phyloP scores from a whole-genome alignment of 2,888 invertebrate genomes.

The Phengaris arion region DNA sequence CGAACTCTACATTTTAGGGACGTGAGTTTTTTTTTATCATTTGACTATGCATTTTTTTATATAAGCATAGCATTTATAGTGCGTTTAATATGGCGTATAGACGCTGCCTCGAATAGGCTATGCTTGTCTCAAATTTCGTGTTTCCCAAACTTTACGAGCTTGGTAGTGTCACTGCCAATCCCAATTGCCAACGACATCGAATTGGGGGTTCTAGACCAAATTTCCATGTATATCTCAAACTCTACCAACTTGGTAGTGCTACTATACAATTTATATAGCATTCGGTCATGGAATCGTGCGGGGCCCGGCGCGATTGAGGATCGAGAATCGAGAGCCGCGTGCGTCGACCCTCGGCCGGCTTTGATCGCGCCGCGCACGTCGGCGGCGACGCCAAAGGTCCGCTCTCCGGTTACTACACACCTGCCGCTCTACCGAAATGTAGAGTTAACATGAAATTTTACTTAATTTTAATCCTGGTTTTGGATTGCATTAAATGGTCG shows the following conservation, averaged over 20 bases:
- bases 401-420: conserved; percentile 51
- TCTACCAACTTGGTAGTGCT: neutral
- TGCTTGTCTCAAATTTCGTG: neutral
- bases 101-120: neutral
- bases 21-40: neutral
- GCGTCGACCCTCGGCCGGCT: conserved; percentile 71
- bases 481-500: neutral
- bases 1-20: conserved; percentile 1
- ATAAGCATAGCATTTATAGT: neutral
- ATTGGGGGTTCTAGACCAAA: neutral
- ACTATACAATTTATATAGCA: conserved; percentile 14
- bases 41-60: neutral
- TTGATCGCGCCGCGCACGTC: conserved; percentile 63
- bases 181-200: neutral
- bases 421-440: conserved; percentile 43
- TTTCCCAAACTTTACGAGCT: neutral
- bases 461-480: conserved; percentile 3
- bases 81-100: too few relatives aligned
- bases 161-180: neutral
- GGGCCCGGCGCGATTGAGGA: conserved; percentile 50
- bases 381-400: conserved; percentile 46
- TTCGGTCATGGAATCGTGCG: conserved; percentile 40
- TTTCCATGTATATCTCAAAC: neutral
- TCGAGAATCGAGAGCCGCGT: conserved; percentile 62
- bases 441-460: conserved; percentile 25